Evolutionary conservation across 2,888 invertebrate genomes (phyloP).

Genomic region (Apoda limacodes): DNA sequence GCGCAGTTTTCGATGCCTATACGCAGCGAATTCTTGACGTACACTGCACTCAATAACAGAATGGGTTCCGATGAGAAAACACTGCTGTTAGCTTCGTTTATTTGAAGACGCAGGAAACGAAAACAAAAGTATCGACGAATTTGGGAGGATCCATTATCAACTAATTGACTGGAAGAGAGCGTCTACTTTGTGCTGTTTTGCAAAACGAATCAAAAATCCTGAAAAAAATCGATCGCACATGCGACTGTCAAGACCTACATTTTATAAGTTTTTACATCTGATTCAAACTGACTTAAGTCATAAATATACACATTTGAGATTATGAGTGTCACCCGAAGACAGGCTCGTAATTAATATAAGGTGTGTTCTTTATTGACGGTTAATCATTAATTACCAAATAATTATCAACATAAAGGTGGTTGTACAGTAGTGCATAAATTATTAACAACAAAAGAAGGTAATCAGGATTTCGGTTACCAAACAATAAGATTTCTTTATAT

Average conservation of each 20-base stretch:
- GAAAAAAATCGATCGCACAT: constrained; percentile 17
- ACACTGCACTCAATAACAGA: neutral
- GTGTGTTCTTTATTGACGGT: too few species aligned
- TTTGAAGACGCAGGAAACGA: neutral
- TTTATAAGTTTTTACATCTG: constrained; percentile 19
- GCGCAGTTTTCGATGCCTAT: neutral
- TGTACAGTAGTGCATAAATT: constrained; percentile 13
- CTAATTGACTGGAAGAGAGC: constrained; percentile 17
- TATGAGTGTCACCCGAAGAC: constrained; percentile 20
- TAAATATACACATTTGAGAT: constrained; percentile 18
- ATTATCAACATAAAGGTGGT: too few species aligned
- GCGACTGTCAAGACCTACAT: constrained; percentile 18
- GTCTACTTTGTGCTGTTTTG: constrained; percentile 17
- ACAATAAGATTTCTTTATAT: constrained; percentile 15
- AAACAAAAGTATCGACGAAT: neutral
- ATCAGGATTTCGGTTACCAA: constrained; percentile 12
- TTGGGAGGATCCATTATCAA: constrained; percentile 4
- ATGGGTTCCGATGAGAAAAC: neutral
- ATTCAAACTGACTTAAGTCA: constrained; percentile 18
- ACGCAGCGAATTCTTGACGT: neutral
- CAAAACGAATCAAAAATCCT: constrained; percentile 19
- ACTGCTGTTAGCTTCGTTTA: neutral
- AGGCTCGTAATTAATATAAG: constrained; percentile 19
- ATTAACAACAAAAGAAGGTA: constrained; percentile 13
- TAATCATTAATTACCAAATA: too few species aligned